These are phyloP conservation scores for Eristalis arbustorum DNA, from an alignment of 2,888 invertebrate genomes.

Conservation along the genomic window DNA sequence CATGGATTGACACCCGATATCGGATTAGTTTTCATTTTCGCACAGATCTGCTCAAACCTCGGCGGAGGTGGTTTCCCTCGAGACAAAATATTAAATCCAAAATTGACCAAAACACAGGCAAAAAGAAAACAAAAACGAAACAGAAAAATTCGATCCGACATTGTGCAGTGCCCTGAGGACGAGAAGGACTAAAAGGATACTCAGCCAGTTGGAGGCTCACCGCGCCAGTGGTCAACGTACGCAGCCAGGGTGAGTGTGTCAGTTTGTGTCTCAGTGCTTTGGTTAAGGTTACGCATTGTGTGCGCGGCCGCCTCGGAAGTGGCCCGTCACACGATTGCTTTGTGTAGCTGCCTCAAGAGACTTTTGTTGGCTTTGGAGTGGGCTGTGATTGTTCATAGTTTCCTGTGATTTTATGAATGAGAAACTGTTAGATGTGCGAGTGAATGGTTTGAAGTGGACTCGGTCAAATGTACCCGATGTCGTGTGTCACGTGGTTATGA, in stretches of 20 bases:
- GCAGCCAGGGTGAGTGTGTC: neutral
- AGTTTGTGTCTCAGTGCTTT: neutral
- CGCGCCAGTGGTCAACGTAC: neutral
- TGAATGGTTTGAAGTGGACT: neutral
- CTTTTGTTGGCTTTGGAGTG: neutral
- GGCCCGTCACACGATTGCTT: neutral
- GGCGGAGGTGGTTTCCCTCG: neutral
- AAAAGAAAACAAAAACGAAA: neutral
- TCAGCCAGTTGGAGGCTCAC: conserved; percentile 2
- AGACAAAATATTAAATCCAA: neutral
- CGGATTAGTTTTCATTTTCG: conserved; percentile 47
- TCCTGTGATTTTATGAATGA: neutral
- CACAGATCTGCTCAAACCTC: conserved; percentile 33
- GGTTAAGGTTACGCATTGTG: neutral
- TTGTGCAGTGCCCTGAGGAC: neutral
- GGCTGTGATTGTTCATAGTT: neutral
- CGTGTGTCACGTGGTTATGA: neutral
- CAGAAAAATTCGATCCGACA: neutral
- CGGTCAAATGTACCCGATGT: neutral
- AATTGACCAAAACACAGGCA: neutral
- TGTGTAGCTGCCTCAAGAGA: neutral
- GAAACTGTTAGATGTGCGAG: neutral
- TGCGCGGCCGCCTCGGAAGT: neutral
- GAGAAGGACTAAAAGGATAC: conserved; percentile 7
- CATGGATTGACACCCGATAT: conserved; percentile 25